Evolutionary conservation across 2,113 vertebrate genomes (phyloP).

Genomic region (Dinomys branickii): DNA sequence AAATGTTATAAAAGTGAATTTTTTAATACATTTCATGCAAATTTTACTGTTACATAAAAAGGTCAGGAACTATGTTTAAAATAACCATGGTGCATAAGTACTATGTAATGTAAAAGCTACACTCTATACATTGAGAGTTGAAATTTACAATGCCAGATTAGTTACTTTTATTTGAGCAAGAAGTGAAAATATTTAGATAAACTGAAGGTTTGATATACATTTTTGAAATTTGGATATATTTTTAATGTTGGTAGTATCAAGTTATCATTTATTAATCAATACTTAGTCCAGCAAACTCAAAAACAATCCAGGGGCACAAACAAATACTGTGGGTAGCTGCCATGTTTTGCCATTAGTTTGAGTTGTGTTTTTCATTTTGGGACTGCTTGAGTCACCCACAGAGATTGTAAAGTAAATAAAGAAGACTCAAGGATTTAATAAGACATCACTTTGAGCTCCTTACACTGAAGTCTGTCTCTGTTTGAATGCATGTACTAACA

Average conservation of each 20-base stretch:
- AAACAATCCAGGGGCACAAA: neutral
- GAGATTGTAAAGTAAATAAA: conserved; percentile 54
- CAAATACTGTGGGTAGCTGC: neutral
- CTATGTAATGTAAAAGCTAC: neutral
- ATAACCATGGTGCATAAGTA: neutral
- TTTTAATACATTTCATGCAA: neutral
- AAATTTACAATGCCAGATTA: neutral
- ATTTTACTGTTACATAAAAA: conserved; percentile 12
- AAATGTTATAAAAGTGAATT: neutral
- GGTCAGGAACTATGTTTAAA: neutral
- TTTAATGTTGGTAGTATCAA: neutral
- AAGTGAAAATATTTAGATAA: neutral
- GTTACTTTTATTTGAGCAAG: neutral
- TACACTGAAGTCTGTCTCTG: neutral
- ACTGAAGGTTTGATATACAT: neutral
- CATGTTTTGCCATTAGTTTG: conserved; percentile 36
- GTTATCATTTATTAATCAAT: conserved; percentile 54
- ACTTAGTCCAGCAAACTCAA: conserved; percentile 4
- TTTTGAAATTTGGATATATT: neutral
- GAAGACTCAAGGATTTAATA: conserved; percentile 40
- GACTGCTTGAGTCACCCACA: neutral
- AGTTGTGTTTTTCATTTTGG: conserved; percentile 56
- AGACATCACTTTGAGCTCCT: neutral
- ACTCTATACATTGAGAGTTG: neutral
- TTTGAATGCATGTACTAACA: conserved; percentile 15